A percentile compares a stretch with the other conserved stretches of the same genome.
phyloP scores from a whole-genome alignment of 2,797 vertebrate genomes.

The Fundulus diaphanus region DNA sequence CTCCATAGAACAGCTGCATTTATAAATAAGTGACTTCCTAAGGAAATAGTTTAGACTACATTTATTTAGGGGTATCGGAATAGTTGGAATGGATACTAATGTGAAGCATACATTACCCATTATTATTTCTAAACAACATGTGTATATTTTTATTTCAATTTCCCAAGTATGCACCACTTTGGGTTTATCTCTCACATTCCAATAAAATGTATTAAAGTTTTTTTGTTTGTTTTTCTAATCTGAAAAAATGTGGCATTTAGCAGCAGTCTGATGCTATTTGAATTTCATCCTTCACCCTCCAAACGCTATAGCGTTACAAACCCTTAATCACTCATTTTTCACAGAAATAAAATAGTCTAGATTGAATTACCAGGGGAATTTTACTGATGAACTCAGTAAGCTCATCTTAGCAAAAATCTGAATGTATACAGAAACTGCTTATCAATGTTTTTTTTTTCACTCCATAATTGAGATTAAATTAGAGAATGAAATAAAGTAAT shows the following conservation, averaged over 20 bases:
- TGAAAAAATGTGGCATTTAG: not conserved
- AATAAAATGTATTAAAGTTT: not conserved
- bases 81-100: not conserved
- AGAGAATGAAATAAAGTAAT: slow-evolving; percentile 64
- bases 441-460: slow-evolving; percentile 55
- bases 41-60: not conserved
- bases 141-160: too few relatives aligned
- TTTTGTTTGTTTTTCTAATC: not conserved
- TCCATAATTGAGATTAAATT: slow-evolving; percentile 77
- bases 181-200: not conserved
- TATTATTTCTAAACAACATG: not conserved
- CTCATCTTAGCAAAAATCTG: slow-evolving; percentile 52
- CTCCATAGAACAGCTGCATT: too few relatives aligned
- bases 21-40: too few relatives aligned
- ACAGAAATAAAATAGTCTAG: slow-evolving; percentile 42
- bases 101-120: too few relatives aligned
- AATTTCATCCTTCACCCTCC: slow-evolving; percentile 57
- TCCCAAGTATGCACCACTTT: not conserved
- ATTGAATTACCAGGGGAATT: slow-evolving; percentile 59
- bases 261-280: slow-evolving; percentile 48
- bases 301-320: slow-evolving; percentile 38
- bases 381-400: slow-evolving; percentile 50
- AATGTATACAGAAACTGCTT: slow-evolving; percentile 51
- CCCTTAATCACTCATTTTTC: slow-evolving; percentile 54
- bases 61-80: not conserved